Base-by-base conservation (phyloP, 2,797 vertebrate genomes). In the Oryzias dopingdopingensis region DNA sequence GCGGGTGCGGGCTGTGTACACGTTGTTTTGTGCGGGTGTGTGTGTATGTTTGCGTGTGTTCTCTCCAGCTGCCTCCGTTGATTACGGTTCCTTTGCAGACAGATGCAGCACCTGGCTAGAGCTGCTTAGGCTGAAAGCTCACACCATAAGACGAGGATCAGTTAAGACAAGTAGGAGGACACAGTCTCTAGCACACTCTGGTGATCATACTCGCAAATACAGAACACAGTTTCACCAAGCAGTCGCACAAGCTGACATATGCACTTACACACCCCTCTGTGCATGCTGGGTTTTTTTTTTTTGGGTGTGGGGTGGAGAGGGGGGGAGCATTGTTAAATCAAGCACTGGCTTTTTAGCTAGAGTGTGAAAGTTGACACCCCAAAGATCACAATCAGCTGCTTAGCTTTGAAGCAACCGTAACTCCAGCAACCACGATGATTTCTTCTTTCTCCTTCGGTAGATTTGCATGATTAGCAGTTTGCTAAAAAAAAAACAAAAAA, bases 81-180 rank as follows among this genome's bases (percentile, higher is more conserved):
- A 99, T 97, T 96, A 97, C 96, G 95, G 96, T 99, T 98, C 96
- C 96, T 98, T 99, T 98, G 96, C 96, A 98, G 96, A 99, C 95
- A 98, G 96, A 98, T 99, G 97, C 96, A 98, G 95, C 94, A 96
- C 95, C 96, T 99, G 97, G 96, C 97, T 99, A 98, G 97, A 99
- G 94, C 96, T 98, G 92, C 96, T 99, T 96, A 99, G 94, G 95
- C 94, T 96, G 95, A 98, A 98, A 97, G 96, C 97, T 96, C 96
- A 98, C 93, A 97, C 96, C 96, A 97, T 98, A 96, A 98, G 97
- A 94, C 96, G 97, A 74, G 96, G 96, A 98, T 99, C 97, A 94
- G 94, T 98, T 96, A 98, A 98, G 94, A 99, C 97, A 99, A 99
- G 97, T 99, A 99, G 96, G 97, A 96, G 86, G 91, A 90, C 93